phyloP scores from a whole-genome alignment of 2,888 invertebrate genomes.

The Ormyrus labotus region DNA sequence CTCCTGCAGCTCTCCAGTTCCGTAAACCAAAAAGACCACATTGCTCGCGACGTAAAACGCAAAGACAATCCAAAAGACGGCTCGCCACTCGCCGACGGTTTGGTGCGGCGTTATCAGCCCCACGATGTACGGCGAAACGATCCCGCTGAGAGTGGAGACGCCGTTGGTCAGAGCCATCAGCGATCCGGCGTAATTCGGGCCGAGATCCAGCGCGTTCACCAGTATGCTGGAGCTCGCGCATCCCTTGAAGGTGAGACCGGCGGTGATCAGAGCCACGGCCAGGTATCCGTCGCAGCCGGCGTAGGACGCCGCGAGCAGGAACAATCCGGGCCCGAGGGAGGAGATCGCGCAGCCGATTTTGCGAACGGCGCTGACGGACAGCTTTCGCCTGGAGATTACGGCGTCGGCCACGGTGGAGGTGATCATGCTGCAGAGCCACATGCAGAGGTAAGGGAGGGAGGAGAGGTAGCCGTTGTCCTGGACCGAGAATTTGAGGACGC shows the following conservation, averaged over 20 bases:
- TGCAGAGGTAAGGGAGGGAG: constrained; percentile 75
- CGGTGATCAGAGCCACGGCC: constrained; percentile 75
- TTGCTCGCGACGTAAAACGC: constrained; percentile 83
- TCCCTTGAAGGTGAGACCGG: constrained; percentile 76
- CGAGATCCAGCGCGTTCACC: constrained; percentile 76
- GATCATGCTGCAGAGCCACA: constrained; percentile 74
- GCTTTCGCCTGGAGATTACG: constrained; percentile 67
- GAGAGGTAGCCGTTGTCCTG: constrained; percentile 74
- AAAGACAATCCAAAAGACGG: constrained; percentile 88
- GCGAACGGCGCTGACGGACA: constrained; percentile 74
- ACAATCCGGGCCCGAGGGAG: constrained; percentile 76
- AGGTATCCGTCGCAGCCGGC: constrained; percentile 74
- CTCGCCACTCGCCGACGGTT: constrained; percentile 81
- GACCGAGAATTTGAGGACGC: constrained; percentile 74
- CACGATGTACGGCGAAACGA: constrained; percentile 83
- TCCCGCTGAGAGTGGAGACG: constrained; percentile 84
- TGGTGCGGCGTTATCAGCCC: constrained; percentile 78
- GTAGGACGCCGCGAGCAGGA: constrained; percentile 76
- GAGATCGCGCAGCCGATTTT: constrained; percentile 76
- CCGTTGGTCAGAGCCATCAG: constrained; percentile 78
- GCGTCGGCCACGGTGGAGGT: constrained; percentile 74
- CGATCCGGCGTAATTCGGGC: constrained; percentile 76
- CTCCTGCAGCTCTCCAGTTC: constrained; percentile 83
- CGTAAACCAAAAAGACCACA: constrained; percentile 81
- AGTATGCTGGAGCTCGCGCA: constrained; percentile 76